Evolutionary conservation across 1,140 invertebrate genomes (phyloP).

Genomic region (Pseudomyrmex dendroicus): DNA sequence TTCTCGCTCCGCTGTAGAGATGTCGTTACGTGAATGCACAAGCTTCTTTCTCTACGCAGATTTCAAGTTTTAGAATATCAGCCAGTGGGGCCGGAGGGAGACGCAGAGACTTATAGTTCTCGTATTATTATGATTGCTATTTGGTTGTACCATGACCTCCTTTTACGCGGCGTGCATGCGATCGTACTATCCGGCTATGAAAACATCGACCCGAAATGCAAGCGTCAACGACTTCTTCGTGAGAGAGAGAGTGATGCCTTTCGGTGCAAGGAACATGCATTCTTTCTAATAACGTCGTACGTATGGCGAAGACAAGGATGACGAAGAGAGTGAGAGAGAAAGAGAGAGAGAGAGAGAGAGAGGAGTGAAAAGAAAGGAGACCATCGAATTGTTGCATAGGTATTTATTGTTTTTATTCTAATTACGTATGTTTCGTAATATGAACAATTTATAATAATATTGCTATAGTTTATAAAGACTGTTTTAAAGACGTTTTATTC

Average conservation of each 20-base stretch:
- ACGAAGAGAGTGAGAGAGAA: not conserved
- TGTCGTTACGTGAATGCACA: not conserved
- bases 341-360: not conserved
- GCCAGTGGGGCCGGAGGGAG: conserved; percentile 61
- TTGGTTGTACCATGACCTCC: conserved; percentile 84
- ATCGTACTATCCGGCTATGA: conserved; percentile 82
- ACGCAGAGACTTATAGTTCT: conserved; percentile 77
- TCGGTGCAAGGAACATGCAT: not conserved
- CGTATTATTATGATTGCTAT: conserved; percentile 81
- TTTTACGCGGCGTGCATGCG: conserved; percentile 81
- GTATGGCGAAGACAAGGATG: not conserved
- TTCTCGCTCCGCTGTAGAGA: not conserved
- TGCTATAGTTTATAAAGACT: not conserved
- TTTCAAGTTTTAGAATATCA: conserved; percentile 72
- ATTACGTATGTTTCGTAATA: not conserved
- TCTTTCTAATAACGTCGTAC: not conserved
- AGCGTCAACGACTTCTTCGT: conserved; percentile 72
- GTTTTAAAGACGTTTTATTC: no score
- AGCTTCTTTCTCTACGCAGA: conserved; percentile 5
- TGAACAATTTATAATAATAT: not conserved
- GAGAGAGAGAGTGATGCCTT: conserved; percentile 51
- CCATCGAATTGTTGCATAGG: not conserved
- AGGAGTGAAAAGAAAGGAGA: not conserved
- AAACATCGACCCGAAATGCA: conserved; percentile 82
- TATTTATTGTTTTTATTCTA: not conserved